phyloP scores from a whole-genome alignment of 2,888 invertebrate species.

The Unio pictorum region DNA sequence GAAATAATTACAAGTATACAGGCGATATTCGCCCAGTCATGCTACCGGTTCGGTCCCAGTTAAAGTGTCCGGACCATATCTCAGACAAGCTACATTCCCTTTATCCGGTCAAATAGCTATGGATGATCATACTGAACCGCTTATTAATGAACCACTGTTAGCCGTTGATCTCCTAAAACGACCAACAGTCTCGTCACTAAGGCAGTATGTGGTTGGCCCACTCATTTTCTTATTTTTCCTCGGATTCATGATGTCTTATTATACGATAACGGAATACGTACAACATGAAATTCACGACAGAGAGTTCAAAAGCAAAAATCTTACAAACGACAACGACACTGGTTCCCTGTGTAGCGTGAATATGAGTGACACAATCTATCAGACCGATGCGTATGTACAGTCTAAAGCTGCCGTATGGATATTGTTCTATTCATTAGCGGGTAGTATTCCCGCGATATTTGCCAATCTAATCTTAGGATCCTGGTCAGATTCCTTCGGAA shows the following conservation, averaged over 20 bases:
- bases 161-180: no score
- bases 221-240: conserved; percentile 23
- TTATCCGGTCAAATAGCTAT: no score
- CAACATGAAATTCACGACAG: conserved; percentile 13
- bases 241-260: conserved; percentile 29
- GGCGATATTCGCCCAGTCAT: no score
- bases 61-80: no score
- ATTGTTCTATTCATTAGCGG: conserved; percentile 20
- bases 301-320: conserved; percentile 13
- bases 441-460: conserved; percentile 29
- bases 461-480: conserved; percentile 26
- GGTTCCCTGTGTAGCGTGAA: conserved; percentile 18
- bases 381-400: conserved; percentile 11
- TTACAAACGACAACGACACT: conserved; percentile 11
- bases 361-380: conserved; percentile 12
- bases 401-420: conserved; percentile 20
- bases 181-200: no score
- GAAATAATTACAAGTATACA: no score
- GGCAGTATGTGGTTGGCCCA: conserved; percentile 23
- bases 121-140: no score
- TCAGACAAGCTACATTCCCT: no score
- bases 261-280: conserved; percentile 26
- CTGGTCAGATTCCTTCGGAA: conserved; percentile 32
- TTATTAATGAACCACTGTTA: no score
- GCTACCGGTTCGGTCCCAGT: no score